These are phyloP conservation scores for Platichthys stellatus DNA, from an alignment of 2,113 vertebrate genomes.

Conservation along the genomic window DNA sequence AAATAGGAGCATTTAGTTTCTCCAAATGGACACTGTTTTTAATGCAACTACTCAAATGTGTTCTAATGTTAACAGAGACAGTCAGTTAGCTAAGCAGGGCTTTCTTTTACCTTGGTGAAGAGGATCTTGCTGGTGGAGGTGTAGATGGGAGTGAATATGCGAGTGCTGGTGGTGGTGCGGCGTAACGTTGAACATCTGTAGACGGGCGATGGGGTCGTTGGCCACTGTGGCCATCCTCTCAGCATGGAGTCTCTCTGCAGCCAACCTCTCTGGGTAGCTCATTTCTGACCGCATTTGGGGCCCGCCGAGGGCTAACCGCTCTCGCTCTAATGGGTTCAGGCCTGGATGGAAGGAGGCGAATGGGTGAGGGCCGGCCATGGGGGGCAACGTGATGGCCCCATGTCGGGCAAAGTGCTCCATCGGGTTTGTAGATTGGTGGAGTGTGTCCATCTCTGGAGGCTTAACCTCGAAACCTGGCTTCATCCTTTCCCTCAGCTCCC, in stretches of 20 bases:
- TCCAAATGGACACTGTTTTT: background rate
- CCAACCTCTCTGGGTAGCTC: slow-evolving; percentile 96
- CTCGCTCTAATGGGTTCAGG: slow-evolving; percentile 93
- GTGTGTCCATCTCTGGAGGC: slow-evolving; percentile 92
- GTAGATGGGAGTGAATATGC: slow-evolving; percentile 98
- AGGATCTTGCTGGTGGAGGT: slow-evolving; percentile 98
- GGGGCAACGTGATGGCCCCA: slow-evolving; percentile 92
- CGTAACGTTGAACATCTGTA: slow-evolving; percentile 99
- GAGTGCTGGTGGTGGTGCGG: slow-evolving; percentile 99
- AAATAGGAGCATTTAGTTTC: background rate
- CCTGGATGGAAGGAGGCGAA: slow-evolving; percentile 97
- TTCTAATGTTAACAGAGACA: background rate
- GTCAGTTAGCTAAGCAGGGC: slow-evolving; percentile 31
- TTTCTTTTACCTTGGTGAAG: slow-evolving; percentile 94
- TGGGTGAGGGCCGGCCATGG: slow-evolving; percentile 91
- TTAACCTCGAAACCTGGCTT: slow-evolving; percentile 99
- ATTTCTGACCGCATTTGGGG: slow-evolving; percentile 96
- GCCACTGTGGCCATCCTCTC: slow-evolving; percentile 96
- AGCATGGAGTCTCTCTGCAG: slow-evolving; percentile 93
- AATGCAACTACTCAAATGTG: no score
- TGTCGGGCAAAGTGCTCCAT: slow-evolving; percentile 99
- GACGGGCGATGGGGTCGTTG: slow-evolving; percentile 94
- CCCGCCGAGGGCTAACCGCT: slow-evolving; percentile 93
- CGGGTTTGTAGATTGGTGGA: slow-evolving; percentile 95
- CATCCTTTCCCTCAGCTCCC: slow-evolving; percentile 95